phyloP scores from a whole-genome alignment of 2,113 vertebrate species.

The Phalacrocorax aristotelis region DNA sequence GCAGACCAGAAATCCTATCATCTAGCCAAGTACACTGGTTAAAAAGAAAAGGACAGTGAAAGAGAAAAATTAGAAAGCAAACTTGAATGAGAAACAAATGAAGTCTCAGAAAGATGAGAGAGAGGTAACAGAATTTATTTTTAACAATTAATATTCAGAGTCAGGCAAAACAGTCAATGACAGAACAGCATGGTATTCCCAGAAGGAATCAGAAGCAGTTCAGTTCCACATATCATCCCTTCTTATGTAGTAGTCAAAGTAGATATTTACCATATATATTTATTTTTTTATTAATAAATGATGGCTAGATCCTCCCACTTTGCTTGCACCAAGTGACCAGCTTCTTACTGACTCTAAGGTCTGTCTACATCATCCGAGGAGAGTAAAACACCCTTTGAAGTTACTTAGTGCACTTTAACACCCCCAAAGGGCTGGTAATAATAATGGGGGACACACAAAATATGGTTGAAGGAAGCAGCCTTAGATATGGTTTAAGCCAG shows the following conservation, averaged over 20 bases:
- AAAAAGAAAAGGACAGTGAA: background rate
- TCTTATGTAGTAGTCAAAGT: background rate
- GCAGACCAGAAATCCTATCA: background rate
- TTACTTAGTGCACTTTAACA: background rate
- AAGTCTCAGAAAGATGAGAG: background rate
- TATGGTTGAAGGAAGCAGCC: background rate
- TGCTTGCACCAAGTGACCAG: background rate
- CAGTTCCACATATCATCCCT: background rate
- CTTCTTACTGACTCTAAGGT: background rate
- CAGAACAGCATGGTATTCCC: background rate
- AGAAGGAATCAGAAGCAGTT: background rate
- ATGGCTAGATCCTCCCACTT: background rate
- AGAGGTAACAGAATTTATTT: background rate
- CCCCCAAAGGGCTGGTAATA: background rate
- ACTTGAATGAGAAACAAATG: background rate
- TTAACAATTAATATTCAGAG: background rate
- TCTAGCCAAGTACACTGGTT: background rate
- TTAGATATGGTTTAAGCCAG: background rate
- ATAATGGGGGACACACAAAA: background rate
- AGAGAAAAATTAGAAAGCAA: background rate
- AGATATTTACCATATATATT: background rate
- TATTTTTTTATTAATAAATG: background rate
- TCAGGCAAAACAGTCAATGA: background rate
- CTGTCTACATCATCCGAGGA: background rate
- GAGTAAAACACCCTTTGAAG: background rate